phyloP scores from a whole-genome alignment of 2,113 vertebrate genomes.

The Myxocyprinus asiaticus region DNA sequence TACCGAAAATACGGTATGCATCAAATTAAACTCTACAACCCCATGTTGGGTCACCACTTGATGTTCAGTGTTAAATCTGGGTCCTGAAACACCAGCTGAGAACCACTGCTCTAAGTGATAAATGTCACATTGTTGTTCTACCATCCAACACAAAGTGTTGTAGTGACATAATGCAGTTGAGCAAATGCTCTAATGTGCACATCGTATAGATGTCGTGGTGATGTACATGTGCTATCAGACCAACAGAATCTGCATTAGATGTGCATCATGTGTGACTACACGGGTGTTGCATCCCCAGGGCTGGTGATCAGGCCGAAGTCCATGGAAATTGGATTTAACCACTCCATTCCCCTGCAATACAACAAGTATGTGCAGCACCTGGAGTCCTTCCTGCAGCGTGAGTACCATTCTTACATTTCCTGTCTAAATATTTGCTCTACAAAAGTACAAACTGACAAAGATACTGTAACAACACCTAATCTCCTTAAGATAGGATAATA shows the following conservation, averaged over 20 bases:
- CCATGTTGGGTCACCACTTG: too few relatives aligned
- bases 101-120: too few relatives aligned
- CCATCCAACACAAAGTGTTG: too few relatives aligned
- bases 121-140: too few relatives aligned
- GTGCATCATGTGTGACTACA: not conserved
- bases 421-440: not conserved
- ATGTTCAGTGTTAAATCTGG: too few relatives aligned
- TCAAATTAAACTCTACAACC: too few relatives aligned
- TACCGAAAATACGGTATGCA: too few relatives aligned
- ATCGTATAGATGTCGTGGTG: not conserved
- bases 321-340: slow-evolving; percentile 81
- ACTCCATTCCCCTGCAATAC: slow-evolving; percentile 73
- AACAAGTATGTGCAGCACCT: slow-evolving; percentile 74
- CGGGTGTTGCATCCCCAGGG: slow-evolving; percentile 69
- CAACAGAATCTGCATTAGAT: not conserved
- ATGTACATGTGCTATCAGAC: not conserved
- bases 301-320: slow-evolving; percentile 87
- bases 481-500: too few relatives aligned
- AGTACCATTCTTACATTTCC: slow-evolving; percentile 60
- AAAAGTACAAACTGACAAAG: too few relatives aligned
- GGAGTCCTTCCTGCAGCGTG: slow-evolving; percentile 80
- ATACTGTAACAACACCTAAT: too few relatives aligned
- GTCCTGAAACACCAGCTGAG: too few relatives aligned
- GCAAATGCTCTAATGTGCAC: not conserved
- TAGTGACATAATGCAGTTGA: too few relatives aligned